Percentiles rank a stretch among this genome's conserved stretches.
Conservation (phyloP, 2,113 vertebrate genomes). For the Chloropsis cyanopogon region DNA sequence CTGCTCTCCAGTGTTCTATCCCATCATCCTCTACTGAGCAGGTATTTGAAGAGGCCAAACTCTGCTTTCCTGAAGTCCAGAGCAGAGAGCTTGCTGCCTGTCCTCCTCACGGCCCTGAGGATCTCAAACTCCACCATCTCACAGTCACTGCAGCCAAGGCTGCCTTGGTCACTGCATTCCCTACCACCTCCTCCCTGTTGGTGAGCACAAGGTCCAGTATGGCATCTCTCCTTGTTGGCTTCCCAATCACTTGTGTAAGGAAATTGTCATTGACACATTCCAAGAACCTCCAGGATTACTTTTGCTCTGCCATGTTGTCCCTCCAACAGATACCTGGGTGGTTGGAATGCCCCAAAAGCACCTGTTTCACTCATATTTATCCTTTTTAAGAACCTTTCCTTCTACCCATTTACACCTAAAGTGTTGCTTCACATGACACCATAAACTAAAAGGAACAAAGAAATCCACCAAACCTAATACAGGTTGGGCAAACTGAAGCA, state of each 20-base stretch:
- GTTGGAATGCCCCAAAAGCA: not conserved
- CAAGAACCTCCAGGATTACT: not conserved
- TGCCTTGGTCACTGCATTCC: not conserved
- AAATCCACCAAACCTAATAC: not conserved
- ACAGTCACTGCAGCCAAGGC: not conserved
- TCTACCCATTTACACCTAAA: not conserved
- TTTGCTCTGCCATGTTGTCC: rapidly evolving
- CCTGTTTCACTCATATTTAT: not conserved
- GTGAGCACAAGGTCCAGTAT: not conserved
- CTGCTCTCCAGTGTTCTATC: not conserved
- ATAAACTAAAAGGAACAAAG: not conserved
- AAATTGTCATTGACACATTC: not conserved
- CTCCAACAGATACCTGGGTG: not conserved
- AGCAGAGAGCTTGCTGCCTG: not conserved
- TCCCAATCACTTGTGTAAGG: not conserved
- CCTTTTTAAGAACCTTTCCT: not conserved
- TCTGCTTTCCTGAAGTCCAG: not conserved
- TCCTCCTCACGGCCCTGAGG: not conserved
- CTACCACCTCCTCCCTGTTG: not conserved
- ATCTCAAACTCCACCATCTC: not conserved
- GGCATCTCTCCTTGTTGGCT: not conserved
- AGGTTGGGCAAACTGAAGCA: not conserved
- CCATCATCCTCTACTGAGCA: not conserved
- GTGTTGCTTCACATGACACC: not conserved
- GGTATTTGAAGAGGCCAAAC: not conserved